Percentiles rank a stretch among this genome's conserved stretches.
Conservation (phyloP, 2,797 vertebrate species). For the Labroides dimidiatus region DNA sequence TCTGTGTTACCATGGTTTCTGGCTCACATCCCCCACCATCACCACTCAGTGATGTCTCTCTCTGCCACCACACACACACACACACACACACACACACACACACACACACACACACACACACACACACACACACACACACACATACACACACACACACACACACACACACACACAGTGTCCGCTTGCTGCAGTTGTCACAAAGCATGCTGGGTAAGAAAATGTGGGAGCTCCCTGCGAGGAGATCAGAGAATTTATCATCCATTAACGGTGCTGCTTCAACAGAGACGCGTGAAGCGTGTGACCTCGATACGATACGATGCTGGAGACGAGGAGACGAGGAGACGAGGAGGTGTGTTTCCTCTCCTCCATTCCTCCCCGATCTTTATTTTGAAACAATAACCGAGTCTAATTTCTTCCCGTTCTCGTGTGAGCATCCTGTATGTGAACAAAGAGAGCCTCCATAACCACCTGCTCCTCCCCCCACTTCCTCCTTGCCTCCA, state of each 20-base stretch:
- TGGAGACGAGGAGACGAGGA: no score
- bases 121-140: constrained; percentile 13
- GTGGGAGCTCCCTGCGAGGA: constrained; percentile 27
- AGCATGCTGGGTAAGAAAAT: constrained; percentile 42
- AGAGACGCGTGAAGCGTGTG: background rate
- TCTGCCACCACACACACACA: constrained; percentile 16
- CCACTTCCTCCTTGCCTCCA: constrained; percentile 20
- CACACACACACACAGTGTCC: background rate
- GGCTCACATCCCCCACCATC: constrained; percentile 18
- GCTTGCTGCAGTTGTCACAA: constrained; percentile 35
- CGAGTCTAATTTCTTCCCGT: background rate
- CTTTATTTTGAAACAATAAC: no score
- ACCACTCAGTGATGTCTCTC: constrained; percentile 19
- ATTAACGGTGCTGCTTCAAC: constrained; percentile 45
- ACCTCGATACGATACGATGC: constrained; percentile 39
- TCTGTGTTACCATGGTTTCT: constrained; percentile 5
- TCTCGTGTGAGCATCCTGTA: background rate
- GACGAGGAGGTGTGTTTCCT: no score
- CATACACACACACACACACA: constrained; percentile 14
- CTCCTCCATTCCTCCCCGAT: no score
- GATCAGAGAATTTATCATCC: constrained; percentile 13
- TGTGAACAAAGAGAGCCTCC: constrained; percentile 41
- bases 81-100: constrained; percentile 30
- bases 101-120: constrained; percentile 5
- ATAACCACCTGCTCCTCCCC: constrained; percentile 13